phyloP scores from a whole-genome alignment of 2,888 invertebrate species.

The Athrips mouffetella region DNA sequence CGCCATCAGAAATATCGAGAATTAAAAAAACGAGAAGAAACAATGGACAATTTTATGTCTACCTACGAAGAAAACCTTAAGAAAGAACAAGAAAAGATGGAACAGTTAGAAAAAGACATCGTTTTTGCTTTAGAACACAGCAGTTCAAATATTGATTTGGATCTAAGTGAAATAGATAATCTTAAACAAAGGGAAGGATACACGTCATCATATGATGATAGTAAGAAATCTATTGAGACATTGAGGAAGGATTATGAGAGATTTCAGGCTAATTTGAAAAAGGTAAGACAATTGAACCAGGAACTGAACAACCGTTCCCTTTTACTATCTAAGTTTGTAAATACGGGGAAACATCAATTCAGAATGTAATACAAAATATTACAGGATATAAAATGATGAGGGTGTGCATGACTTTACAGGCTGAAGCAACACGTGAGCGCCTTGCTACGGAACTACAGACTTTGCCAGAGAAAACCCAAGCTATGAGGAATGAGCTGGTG shows the following conservation, averaged over 20 bases:
- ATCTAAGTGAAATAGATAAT: conserved; percentile 77
- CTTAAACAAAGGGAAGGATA: conserved; percentile 70
- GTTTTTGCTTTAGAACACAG: conserved; percentile 82
- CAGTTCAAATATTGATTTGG: conserved; percentile 80
- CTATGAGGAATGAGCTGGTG: conserved; percentile 81
- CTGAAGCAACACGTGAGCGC: conserved; percentile 66
- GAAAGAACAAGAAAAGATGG: conserved; percentile 81
- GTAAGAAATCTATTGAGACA: conserved; percentile 67
- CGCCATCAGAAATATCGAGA: conserved; percentile 89
- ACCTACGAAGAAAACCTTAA: conserved; percentile 80
- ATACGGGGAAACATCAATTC: too few species aligned
- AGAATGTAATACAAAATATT: too few species aligned
- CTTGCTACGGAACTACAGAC: conserved; percentile 79
- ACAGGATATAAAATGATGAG: too few species aligned
- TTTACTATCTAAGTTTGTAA: too few species aligned
- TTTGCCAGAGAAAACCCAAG: conserved; percentile 82
- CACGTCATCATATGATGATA: conserved; percentile 63
- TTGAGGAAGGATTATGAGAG: conserved; percentile 75
- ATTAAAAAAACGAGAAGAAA: conserved; percentile 87
- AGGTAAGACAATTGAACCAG: too few species aligned
- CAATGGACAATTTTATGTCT: conserved; percentile 86
- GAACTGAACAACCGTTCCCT: too few species aligned
- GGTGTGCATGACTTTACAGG: conserved; percentile 40
- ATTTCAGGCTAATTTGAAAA: conserved; percentile 79
- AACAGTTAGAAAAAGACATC: conserved; percentile 80